phyloP scores from a whole-genome alignment of 2,113 vertebrate genomes.

The Dendropsophus ebraccatus region DNA sequence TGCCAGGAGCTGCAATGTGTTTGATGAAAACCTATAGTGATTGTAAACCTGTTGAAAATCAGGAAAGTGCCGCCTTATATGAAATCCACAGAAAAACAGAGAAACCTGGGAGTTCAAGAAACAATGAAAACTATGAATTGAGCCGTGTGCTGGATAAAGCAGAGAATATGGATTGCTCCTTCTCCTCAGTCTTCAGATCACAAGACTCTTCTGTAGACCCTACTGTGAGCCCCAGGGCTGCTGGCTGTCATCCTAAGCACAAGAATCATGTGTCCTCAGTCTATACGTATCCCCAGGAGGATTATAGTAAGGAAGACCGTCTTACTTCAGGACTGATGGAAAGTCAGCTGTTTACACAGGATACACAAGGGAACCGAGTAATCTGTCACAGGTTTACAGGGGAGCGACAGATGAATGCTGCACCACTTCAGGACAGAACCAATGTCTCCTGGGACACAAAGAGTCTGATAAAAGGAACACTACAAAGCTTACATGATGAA shows the following conservation, averaged over 20 bases:
- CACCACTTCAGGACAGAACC: background rate
- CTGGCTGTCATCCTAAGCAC: background rate
- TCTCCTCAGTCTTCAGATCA: background rate
- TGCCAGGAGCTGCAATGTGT: background rate
- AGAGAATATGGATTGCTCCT: background rate
- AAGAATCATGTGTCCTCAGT: background rate
- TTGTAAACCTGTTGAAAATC: background rate
- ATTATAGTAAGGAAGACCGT: background rate
- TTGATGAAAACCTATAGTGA: background rate
- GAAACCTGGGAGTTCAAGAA: background rate
- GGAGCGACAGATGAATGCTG: background rate
- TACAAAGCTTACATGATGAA: background rate
- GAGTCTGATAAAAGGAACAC: background rate
- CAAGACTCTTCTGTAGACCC: background rate
- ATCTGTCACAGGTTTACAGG: slow-evolving; percentile 63
- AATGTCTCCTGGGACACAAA: accelerated
- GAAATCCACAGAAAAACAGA: background rate
- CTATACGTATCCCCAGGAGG: background rate
- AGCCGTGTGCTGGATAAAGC: background rate
- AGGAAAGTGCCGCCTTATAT: background rate
- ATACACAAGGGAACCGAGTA: slow-evolving; percentile 68
- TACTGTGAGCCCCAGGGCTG: background rate
- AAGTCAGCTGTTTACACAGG: slow-evolving; percentile 70
- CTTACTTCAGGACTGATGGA: no score
- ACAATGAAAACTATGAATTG: background rate